Evolutionary conservation across 2,113 vertebrate genomes (phyloP).

Genomic region (Andinoacara biseriatus): DNA sequence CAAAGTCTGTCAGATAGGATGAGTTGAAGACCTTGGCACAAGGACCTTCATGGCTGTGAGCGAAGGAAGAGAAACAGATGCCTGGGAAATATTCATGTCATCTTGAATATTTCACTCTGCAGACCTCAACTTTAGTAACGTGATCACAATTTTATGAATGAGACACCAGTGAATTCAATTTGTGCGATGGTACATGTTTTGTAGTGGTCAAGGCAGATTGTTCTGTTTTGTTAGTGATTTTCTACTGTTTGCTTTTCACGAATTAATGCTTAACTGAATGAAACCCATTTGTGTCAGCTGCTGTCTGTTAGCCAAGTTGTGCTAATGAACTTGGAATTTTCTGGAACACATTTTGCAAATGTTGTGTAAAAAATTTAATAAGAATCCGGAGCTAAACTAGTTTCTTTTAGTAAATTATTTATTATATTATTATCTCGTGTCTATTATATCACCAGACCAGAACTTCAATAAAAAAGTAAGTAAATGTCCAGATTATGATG

Average conservation of each 20-base stretch:
- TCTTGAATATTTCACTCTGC: slow-evolving; percentile 31
- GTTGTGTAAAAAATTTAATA: not conserved
- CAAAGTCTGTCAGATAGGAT: slow-evolving; percentile 37
- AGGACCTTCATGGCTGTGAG: slow-evolving; percentile 30
- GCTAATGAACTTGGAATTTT: not conserved
- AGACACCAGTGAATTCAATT: not conserved
- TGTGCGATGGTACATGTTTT: not conserved
- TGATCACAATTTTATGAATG: slow-evolving; percentile 6
- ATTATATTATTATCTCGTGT: not conserved
- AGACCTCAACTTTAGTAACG: slow-evolving; percentile 3
- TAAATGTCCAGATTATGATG: no score
- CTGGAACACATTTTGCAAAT: not conserved
- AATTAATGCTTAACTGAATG: not conserved
- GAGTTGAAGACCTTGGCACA: slow-evolving; percentile 57
- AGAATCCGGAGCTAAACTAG: not conserved
- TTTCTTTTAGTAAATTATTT: not conserved
- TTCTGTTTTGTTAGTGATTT: not conserved
- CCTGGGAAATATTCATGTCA: slow-evolving; percentile 48
- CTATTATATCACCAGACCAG: not conserved
- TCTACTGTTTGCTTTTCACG: not conserved
- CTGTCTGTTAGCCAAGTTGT: not conserved
- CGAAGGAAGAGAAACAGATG: slow-evolving; percentile 43
- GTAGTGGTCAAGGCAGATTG: not conserved
- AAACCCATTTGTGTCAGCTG: not conserved
- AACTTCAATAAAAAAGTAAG: no score